A percentile compares a stretch with the other conserved stretches of the same genome.
Conservation (phyloP, 2,888 invertebrate species). For the Himalopsyche anomala region DNA sequence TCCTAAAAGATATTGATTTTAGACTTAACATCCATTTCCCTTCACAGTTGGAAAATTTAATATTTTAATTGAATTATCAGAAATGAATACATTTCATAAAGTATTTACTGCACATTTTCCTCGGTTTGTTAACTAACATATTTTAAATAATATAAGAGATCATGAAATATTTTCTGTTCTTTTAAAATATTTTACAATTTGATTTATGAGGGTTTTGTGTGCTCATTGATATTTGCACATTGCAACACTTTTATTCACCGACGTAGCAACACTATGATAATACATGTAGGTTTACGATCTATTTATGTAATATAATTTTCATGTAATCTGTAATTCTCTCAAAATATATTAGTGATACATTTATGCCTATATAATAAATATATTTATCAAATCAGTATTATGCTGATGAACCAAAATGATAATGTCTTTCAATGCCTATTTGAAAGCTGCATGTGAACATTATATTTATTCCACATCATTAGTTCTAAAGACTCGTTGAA, state of each 20-base stretch:
- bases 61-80: no score
- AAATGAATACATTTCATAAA: no score
- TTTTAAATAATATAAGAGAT: no score
- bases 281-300: not conserved
- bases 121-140: no score
- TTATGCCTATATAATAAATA: constrained; percentile 38
- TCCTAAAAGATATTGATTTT: no score
- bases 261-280: constrained; percentile 8
- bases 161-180: no score
- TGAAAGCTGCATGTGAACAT: not conserved
- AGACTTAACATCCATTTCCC: no score
- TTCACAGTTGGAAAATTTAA: no score
- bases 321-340: constrained; percentile 32
- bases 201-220: not conserved
- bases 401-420: constrained; percentile 37
- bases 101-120: no score
- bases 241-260: constrained; percentile 66
- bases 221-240: constrained; percentile 54
- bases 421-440: not conserved
- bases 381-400: constrained; percentile 24
- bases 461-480: not conserved
- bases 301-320: constrained; percentile 31
- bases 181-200: not conserved
- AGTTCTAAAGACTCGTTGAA: not conserved
- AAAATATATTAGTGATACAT: constrained; percentile 11